These are phyloP conservation scores for Cirrhinus molitorella DNA, from an alignment of 2,797 vertebrate species.

Conservation along the genomic window DNA sequence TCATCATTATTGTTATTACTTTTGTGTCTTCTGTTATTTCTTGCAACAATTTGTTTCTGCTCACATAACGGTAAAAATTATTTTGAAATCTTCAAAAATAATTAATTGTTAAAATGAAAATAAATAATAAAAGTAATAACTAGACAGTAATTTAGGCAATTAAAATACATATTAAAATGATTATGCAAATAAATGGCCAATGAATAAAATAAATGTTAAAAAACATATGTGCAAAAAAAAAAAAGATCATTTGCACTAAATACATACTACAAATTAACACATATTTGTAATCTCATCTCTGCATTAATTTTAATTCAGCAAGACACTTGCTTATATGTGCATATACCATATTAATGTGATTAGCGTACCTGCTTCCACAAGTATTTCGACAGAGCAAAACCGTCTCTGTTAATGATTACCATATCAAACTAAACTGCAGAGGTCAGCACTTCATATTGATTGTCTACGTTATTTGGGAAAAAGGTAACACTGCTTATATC, in stretches of 20 bases:
- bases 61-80: background rate
- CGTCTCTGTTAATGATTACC: conserved; percentile 54
- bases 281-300: background rate
- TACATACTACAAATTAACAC: background rate
- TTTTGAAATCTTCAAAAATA: background rate
- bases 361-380: background rate
- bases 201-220: background rate
- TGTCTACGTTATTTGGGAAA: conserved; percentile 34
- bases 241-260: no score
- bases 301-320: background rate
- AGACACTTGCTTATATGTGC: background rate
- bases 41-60: background rate
- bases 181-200: background rate
- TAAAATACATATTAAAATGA: no score
- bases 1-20: background rate
- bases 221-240: no score
- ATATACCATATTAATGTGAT: background rate
- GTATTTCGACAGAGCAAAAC: background rate
- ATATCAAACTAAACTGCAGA: conserved; percentile 38
- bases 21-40: conserved; percentile 1
- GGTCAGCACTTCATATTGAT: conserved; percentile 51
- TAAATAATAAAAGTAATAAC: background rate
- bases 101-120: background rate
- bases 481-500: background rate
- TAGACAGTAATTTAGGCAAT: no score